Percentiles rank a stretch among this genome's conserved stretches.
These are phyloP conservation scores for Corythoichthys intestinalis DNA, from an alignment of 2,113 vertebrate genomes.

Conservation along the genomic window DNA sequence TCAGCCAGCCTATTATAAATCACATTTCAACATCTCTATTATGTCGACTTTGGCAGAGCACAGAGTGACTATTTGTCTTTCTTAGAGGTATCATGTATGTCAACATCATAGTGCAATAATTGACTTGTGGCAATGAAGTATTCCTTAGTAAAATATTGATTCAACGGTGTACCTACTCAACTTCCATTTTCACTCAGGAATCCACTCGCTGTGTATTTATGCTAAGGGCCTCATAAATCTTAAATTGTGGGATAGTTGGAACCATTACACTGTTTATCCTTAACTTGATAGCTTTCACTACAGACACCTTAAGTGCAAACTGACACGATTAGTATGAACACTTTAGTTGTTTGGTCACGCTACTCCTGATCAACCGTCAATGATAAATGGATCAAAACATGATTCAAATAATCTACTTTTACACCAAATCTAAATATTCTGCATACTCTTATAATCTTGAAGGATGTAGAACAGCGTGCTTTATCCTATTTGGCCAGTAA, in stretches of 20 bases:
- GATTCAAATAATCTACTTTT: conserved; percentile 62
- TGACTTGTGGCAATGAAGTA: conserved; percentile 25
- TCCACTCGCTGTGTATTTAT: conserved; percentile 20
- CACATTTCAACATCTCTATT: background rate
- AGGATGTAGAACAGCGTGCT: conserved; percentile 41
- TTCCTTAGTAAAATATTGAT: conserved; percentile 34
- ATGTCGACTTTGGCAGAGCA: background rate
- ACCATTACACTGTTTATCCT: conserved; percentile 14
- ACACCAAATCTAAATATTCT: conserved; percentile 49
- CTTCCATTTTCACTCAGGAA: conserved; percentile 9
- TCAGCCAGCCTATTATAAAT: conserved; percentile 4
- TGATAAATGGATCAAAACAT: conserved; percentile 53
- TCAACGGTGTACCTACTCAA: conserved; percentile 18
- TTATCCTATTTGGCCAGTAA: conserved; percentile 38
- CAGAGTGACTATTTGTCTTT: conserved; percentile 7
- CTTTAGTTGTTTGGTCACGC: conserved; percentile 20
- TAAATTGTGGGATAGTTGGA: conserved; percentile 22
- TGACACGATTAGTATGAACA: conserved; percentile 21
- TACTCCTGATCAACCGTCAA: conserved; percentile 47
- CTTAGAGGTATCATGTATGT: conserved; percentile 15
- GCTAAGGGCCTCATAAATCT: conserved; percentile 39
- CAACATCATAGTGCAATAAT: conserved; percentile 17
- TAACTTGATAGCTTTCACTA: conserved; percentile 29
- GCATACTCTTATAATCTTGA: conserved; percentile 45
- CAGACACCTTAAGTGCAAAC: conserved; percentile 11